A percentile compares a stretch with the other conserved stretches of the same genome.
These are phyloP conservation scores for Thamnophis elegans DNA, from an alignment of 2,797 vertebrate species.

Conservation along the genomic window DNA sequence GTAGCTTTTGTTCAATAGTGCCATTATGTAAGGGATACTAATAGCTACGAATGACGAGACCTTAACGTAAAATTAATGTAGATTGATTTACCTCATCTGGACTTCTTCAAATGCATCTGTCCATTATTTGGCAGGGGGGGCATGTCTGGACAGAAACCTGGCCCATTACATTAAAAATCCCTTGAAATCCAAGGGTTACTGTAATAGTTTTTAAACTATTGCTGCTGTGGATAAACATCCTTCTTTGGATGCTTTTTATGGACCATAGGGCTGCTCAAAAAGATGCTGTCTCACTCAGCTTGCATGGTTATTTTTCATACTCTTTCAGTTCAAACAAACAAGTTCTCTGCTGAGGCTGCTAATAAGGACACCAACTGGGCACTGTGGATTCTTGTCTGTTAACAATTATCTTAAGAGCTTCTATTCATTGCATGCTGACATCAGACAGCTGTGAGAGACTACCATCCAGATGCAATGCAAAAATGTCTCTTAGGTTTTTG, in stretches of 20 bases:
- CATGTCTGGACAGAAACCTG: neutral
- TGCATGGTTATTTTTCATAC: fast-evolving
- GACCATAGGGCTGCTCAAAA: neutral
- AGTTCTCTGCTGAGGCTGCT: neutral
- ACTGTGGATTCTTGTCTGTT: neutral
- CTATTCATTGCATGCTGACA: slow-evolving; percentile 16
- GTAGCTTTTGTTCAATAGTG: neutral
- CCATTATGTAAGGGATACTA: neutral
- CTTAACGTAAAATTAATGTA: neutral
- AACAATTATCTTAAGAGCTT: slow-evolving; percentile 17
- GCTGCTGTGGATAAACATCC: neutral
- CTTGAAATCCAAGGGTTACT: neutral
- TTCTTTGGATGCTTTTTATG: neutral
- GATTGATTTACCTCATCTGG: neutral
- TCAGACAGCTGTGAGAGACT: neutral
- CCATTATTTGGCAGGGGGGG: neutral
- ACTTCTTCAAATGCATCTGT: neutral
- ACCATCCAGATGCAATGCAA: neutral
- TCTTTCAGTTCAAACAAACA: slow-evolving; percentile 12
- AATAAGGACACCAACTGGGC: slow-evolving; percentile 9
- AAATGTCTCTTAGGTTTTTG: neutral
- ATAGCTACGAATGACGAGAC: neutral
- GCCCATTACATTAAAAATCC: neutral
- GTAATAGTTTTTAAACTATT: neutral
- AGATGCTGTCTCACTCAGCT: neutral